A percentile compares a stretch with the other conserved stretches of the same genome.
These are phyloP conservation scores for Pavo muticus DNA, from an alignment of 2,113 vertebrate genomes.

Conservation along the genomic window DNA sequence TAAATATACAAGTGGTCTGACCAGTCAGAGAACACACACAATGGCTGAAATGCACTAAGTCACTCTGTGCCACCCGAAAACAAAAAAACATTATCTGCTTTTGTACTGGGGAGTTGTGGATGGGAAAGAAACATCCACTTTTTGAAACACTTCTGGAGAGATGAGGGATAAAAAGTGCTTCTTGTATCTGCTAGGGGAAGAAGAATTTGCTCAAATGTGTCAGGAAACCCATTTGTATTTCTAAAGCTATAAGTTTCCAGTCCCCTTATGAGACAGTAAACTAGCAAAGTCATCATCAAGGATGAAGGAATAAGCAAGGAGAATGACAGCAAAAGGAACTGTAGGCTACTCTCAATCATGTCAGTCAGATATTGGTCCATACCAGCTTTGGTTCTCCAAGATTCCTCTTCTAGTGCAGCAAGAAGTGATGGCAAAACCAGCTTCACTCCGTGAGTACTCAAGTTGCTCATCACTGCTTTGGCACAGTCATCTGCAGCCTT, in stretches of 20 bases:
- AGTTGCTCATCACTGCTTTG: conserved; percentile 98
- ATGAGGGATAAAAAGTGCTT: background rate
- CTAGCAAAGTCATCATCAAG: background rate
- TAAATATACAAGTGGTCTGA: background rate
- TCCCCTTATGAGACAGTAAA: background rate
- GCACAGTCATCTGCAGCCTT: conserved; percentile 99
- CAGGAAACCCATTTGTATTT: background rate
- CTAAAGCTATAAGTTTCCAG: background rate
- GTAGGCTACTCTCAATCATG: background rate
- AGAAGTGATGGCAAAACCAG: conserved; percentile 95
- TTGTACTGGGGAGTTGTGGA: rapidly evolving
- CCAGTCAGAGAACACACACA: background rate
- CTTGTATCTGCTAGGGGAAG: background rate
- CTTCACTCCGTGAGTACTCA: conserved; percentile 98
- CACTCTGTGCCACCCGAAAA: background rate
- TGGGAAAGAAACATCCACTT: background rate
- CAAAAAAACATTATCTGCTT: background rate
- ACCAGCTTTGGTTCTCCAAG: conserved; percentile 99
- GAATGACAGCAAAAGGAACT: background rate
- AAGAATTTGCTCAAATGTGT: background rate
- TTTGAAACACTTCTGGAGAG: background rate
- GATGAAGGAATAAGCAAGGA: background rate
- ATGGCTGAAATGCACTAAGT: background rate
- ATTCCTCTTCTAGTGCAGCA: conserved; percentile 96
- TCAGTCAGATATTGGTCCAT: background rate